These are phyloP conservation scores for Colletes collaris DNA, from an alignment of 2,888 invertebrate species.

Conservation along the genomic window DNA sequence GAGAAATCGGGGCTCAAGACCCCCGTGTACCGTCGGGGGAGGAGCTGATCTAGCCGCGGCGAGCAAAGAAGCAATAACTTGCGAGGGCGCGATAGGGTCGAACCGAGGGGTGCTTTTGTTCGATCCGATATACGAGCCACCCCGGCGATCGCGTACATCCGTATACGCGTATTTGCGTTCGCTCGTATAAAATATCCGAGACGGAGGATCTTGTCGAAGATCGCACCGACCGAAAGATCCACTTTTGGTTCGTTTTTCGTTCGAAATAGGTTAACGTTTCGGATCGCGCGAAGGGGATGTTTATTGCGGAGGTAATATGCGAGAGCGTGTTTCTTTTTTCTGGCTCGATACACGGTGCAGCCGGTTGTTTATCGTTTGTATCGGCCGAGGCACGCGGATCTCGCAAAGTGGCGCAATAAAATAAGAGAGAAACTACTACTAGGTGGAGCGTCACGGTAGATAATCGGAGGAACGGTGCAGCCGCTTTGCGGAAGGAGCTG, in stretches of 20 bases:
- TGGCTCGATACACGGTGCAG: too few species aligned
- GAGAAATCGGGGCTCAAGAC: too few species aligned
- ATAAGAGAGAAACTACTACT: conserved; percentile 39
- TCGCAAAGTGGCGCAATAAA: conserved; percentile 38
- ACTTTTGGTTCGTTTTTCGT: too few species aligned
- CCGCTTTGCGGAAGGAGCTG: neutral
- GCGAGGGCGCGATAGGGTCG: neutral
- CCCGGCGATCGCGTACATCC: neutral
- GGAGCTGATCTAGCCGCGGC: neutral
- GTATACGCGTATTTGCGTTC: neutral
- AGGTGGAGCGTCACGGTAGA: conserved; percentile 7
- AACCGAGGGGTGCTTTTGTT: neutral
- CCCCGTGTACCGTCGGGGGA: neutral
- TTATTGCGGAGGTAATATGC: too few species aligned
- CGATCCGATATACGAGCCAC: neutral
- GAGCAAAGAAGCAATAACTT: neutral
- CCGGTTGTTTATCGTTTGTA: neutral
- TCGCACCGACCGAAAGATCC: too few species aligned
- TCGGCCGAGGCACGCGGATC: conserved; percentile 13
- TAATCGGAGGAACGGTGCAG: conserved; percentile 1
- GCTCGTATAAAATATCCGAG: conserved; percentile 2
- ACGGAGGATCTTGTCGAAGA: too few species aligned
- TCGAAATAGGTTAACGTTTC: too few species aligned
- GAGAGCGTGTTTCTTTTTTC: too few species aligned
- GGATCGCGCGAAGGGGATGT: neutral